These are phyloP conservation scores for Euwallacea similis DNA, from an alignment of 1,140 invertebrate species.

Conservation along the genomic window DNA sequence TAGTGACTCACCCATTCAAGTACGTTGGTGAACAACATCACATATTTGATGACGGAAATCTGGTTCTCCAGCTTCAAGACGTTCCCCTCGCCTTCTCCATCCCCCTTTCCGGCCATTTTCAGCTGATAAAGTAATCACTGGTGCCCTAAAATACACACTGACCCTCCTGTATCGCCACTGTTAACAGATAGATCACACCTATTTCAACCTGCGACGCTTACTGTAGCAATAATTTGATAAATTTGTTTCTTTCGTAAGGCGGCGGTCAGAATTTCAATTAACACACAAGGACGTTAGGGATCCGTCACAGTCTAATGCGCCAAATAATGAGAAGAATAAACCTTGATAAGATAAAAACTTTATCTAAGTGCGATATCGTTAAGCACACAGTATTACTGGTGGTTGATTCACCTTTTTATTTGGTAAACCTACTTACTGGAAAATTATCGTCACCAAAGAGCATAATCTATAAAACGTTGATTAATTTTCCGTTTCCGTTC, in stretches of 20 bases:
- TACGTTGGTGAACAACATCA: conserved; percentile 50
- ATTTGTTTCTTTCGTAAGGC: neutral
- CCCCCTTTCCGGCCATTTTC: conserved; percentile 50
- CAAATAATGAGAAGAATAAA: neutral
- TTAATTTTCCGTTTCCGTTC: too few species aligned
- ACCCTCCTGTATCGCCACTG: conserved; percentile 13
- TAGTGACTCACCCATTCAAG: conserved; percentile 49
- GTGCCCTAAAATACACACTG: conserved; percentile 9
- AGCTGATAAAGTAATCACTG: conserved; percentile 10
- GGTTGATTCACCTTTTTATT: neutral
- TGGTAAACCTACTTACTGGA: neutral
- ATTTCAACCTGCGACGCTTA: conserved; percentile 11
- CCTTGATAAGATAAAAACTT: conserved; percentile 38
- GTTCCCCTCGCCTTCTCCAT: conserved; percentile 47
- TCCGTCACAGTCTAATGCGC: conserved; percentile 11
- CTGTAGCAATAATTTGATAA: neutral
- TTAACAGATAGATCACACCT: conserved; percentile 23
- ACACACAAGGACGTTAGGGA: neutral
- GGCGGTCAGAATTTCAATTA: neutral
- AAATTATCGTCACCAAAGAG: too few species aligned
- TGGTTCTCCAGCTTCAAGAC: conserved; percentile 49
- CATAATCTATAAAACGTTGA: too few species aligned
- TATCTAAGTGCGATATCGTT: conserved; percentile 5
- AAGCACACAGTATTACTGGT: neutral
- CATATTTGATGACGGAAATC: conserved; percentile 50